phyloP scores from a whole-genome alignment of 2,888 invertebrate species.

The Molorchus minor region DNA sequence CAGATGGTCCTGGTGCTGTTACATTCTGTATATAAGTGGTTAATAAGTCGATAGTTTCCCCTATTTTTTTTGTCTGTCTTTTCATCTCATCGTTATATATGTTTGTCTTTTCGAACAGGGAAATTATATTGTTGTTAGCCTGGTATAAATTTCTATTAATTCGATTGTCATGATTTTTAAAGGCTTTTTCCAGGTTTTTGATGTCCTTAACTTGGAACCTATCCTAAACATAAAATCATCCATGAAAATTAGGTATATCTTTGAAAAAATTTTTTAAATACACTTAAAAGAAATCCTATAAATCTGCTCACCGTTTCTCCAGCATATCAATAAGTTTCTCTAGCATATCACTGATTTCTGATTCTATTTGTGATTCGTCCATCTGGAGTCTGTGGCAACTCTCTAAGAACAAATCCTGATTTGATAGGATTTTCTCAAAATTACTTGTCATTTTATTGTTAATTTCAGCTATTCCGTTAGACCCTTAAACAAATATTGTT shows the following conservation, averaged over 20 bases:
- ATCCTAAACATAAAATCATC: constrained; percentile 62
- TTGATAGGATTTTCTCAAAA: constrained; percentile 69
- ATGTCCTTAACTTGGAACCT: constrained; percentile 66
- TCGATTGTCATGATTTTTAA: constrained; percentile 60
- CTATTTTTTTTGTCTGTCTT: constrained; percentile 42
- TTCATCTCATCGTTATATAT: constrained; percentile 49
- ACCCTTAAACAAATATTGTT: no score
- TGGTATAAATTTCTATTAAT: constrained; percentile 54
- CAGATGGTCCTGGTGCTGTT: constrained; percentile 26
- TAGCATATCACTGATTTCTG: constrained; percentile 70
- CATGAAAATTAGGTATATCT: no score
- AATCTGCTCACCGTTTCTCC: constrained; percentile 67
- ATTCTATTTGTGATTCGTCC: constrained; percentile 69
- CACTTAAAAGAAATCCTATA: neutral
- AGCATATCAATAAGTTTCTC: constrained; percentile 71
- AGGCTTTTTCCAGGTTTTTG: constrained; percentile 66
- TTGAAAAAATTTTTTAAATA: constrained; percentile 18
- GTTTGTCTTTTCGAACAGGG: constrained; percentile 53
- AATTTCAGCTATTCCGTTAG: constrained; percentile 47
- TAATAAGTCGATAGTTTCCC: constrained; percentile 42
- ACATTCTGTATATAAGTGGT: constrained; percentile 42
- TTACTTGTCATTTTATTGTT: constrained; percentile 59
- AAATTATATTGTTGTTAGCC: constrained; percentile 50
- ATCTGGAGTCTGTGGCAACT: constrained; percentile 73
- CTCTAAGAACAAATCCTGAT: constrained; percentile 72